Evolutionary conservation across 2,113 vertebrate species (phyloP).

Genomic region (Pelecanoides urinatrix): DNA sequence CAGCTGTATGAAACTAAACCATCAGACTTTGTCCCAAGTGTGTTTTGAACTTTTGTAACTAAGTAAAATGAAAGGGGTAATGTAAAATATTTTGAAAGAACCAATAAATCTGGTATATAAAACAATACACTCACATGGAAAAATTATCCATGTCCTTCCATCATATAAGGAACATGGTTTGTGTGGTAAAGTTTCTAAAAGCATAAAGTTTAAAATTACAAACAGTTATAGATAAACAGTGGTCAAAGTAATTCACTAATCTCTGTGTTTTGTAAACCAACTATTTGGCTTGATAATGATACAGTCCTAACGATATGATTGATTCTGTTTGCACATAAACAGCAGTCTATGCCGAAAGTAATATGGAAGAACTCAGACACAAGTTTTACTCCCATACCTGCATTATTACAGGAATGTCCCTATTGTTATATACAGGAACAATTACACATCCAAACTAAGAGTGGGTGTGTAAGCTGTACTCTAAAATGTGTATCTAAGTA

Average conservation of each 20-base stretch:
- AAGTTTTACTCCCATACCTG: not conserved
- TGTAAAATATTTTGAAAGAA: not conserved
- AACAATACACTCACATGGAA: not conserved
- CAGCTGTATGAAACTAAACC: not conserved
- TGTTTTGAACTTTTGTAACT: not conserved
- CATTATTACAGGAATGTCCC: not conserved
- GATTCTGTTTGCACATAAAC: not conserved
- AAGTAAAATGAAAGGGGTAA: not conserved
- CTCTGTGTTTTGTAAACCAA: not conserved
- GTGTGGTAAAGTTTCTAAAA: not conserved
- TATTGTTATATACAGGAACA: not conserved
- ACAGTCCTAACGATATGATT: not conserved
- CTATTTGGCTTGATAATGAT: not conserved
- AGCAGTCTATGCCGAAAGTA: not conserved
- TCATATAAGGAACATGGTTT: not conserved
- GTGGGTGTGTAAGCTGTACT: not conserved
- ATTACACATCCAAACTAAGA: not conserved
- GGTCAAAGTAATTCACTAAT: not conserved
- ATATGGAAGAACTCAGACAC: not conserved
- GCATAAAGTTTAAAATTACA: not conserved
- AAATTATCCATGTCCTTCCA: not conserved
- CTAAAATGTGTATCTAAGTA: not conserved
- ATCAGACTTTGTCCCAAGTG: not conserved
- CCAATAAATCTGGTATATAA: not conserved
- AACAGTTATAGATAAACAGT: not conserved